phyloP scores from a whole-genome alignment of 2,797 vertebrate genomes.

The Phoebastria nigripes region DNA sequence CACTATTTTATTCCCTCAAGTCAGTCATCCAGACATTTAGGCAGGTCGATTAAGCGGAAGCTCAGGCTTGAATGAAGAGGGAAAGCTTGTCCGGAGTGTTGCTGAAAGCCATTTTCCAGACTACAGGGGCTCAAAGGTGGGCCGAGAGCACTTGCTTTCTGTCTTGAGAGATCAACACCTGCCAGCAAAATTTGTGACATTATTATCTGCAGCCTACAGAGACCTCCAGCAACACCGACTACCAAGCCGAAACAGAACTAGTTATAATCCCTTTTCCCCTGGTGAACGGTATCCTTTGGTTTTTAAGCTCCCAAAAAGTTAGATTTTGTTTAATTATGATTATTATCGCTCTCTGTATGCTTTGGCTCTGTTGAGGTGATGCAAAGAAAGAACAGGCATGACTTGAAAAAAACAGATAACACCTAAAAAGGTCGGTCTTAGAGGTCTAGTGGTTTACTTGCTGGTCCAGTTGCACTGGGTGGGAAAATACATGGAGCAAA shows the following conservation, averaged over 20 bases:
- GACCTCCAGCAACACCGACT: neutral
- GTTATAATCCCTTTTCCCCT: neutral
- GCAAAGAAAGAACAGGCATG: neutral
- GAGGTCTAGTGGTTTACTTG: neutral
- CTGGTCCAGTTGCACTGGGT: neutral
- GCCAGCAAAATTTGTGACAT: neutral
- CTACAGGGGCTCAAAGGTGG: neutral
- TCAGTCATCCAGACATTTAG: neutral
- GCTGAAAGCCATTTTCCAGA: neutral
- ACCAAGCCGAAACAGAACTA: neutral
- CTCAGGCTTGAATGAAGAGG: neutral
- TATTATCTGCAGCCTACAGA: neutral
- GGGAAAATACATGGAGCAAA: neutral
- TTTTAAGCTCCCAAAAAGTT: neutral
- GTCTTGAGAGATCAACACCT: neutral
- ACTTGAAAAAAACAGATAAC: neutral
- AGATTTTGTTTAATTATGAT: constrained; percentile 11
- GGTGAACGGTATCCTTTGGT: neutral
- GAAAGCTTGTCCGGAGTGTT: neutral
- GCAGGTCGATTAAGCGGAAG: neutral
- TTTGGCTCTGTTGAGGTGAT: neutral
- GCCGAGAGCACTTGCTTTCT: neutral
- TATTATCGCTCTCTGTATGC: neutral
- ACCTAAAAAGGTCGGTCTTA: neutral
- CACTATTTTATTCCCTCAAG: neutral